Evolutionary conservation across 2,797 vertebrate genomes (phyloP).

Genomic region (Myoxocephalus aenaeus): DNA sequence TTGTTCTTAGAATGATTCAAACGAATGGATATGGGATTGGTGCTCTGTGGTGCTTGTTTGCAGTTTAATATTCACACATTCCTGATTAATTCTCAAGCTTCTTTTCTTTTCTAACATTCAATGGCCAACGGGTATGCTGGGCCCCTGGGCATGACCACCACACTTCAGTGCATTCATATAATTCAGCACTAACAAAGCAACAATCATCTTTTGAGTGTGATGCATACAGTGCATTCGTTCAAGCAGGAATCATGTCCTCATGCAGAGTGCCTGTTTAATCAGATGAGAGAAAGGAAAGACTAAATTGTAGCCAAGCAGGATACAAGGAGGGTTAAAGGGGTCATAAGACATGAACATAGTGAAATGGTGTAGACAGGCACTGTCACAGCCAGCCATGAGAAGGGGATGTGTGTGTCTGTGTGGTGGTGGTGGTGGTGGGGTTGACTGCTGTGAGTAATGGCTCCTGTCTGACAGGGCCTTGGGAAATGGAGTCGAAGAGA

Average conservation of each 20-base stretch:
- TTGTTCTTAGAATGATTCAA: not conserved
- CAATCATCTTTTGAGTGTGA: constrained; percentile 1
- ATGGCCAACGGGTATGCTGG: constrained; percentile 10
- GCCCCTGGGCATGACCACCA: constrained; percentile 14
- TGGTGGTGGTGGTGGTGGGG: constrained; percentile 33
- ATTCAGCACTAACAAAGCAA: constrained; percentile 30
- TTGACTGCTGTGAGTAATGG: constrained; percentile 80
- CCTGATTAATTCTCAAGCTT: constrained; percentile 15
- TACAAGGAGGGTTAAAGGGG: constrained; percentile 38
- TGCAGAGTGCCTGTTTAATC: constrained; percentile 17
- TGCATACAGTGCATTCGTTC: not conserved
- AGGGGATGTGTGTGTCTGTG: constrained; percentile 17
- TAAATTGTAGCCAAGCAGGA: constrained; percentile 30
- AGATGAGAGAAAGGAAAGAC: constrained; percentile 36
- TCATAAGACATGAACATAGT: constrained; percentile 53
- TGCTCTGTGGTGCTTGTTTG: constrained; percentile 21
- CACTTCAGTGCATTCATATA: constrained; percentile 18
- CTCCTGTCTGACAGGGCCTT: constrained; percentile 77
- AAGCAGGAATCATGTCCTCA: constrained; percentile 10
- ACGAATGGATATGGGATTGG: not conserved
- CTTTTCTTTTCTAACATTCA: constrained; percentile 10
- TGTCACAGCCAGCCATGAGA: constrained; percentile 54
- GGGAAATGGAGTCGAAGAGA: constrained; percentile 78
- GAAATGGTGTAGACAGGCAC: constrained; percentile 57
- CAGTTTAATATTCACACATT: constrained; percentile 26